Base-by-base conservation (phyloP, 2,888 invertebrate genomes). In the Chalcosyrphus nemorum region DNA sequence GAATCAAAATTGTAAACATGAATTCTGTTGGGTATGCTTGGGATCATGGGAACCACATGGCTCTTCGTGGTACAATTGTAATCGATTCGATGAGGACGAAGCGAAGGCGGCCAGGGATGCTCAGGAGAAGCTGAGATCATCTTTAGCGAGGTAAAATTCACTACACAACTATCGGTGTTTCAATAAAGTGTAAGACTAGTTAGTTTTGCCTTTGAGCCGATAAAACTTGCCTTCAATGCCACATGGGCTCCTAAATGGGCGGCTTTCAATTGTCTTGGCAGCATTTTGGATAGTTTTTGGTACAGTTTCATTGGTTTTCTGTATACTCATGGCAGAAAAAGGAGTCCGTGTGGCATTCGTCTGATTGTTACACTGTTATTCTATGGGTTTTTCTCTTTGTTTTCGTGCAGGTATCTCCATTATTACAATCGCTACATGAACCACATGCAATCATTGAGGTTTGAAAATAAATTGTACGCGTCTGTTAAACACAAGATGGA, bases 381-480 rank as follows among this genome's bases (percentile, higher is more conserved):
- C 2, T 11, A 13, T 50, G 19, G 17, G 6, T 61, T 35, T 32
- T 7, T 57, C 24, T 29, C 52, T n/a, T n/a, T n/a, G n/a, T n/a
- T n/a, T n/a, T n/a, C n/a, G n/a, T n/a, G n/a, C n/a, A 95, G 99
- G 89, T 99, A 99, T 92, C 93, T 99, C 88, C 99, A 99, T 93
- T 99, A 99, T 92, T 99, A 98, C 92, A 99, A 99, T 93, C 96
- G 99, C 82, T 99, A 98, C 92, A 98, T 99, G 97, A 99, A 99
- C 92, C 99, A 99, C 92, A 98, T 98, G 97, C 98, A 98, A 92
- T 98, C 98, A 87, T 94, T 99, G 89, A 98, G 98, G 92, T 98
- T 99, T 92, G 99, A 99, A 93, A 95, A 96, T 92, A 99, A 99
- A 94, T 93, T 99, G 75, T 98, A 99, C 92, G 97, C 97, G 5